Base-by-base conservation (phyloP, 2,888 invertebrate species). In the Leptogaster cylindrica region DNA sequence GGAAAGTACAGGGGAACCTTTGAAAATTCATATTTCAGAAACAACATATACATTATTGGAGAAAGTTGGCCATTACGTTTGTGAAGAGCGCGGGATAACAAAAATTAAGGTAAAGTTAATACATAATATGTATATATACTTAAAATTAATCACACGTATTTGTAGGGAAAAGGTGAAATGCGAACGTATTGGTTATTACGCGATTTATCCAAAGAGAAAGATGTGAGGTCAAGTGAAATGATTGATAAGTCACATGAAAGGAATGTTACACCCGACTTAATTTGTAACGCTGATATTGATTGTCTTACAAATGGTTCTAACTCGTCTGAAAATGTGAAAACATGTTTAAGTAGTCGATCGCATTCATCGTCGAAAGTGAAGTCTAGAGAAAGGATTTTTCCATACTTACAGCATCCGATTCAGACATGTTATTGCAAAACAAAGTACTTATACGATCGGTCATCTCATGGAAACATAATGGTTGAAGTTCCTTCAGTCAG, bases 101-200 rank as follows among this genome's bases (percentile, higher is more conserved):
- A 87, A 85, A 72, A 88, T 92, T 51, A 92, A 92, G 84, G 91
- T 90, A 75, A 72, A n/a, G n/a, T n/a, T n/a, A n/a, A n/a, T n/a
- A n/a, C n/a, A n/a, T n/a, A n/a, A n/a, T n/a, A n/a, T n/a, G n/a
- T n/a, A n/a, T n/a, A n/a, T n/a, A n/a, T n/a, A n/a, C n/a, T n/a
- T n/a, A n/a, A n/a, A n/a, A n/a, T n/a, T n/a, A n/a, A n/a, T n/a
- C n/a, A n/a, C n/a, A n/a, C n/a, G 71, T 73, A 0, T 31, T 16
- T 74, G 52, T 73, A 90, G 89, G 90, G 90, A 0, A 90, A 90
- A 82, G 90, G 90, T 2, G 88, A 89, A 70, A 89, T 90, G 88
- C 82, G 84, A 71, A 90, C 90, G 0, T 89, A 87, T 81, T 90
- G 90, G 90, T 79, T 90, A 1, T 79, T 85, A 0, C 87, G 88